These are phyloP conservation scores for Brachionus calyciflorus DNA, from an alignment of 1,140 invertebrate genomes.

Conservation along the genomic window DNA sequence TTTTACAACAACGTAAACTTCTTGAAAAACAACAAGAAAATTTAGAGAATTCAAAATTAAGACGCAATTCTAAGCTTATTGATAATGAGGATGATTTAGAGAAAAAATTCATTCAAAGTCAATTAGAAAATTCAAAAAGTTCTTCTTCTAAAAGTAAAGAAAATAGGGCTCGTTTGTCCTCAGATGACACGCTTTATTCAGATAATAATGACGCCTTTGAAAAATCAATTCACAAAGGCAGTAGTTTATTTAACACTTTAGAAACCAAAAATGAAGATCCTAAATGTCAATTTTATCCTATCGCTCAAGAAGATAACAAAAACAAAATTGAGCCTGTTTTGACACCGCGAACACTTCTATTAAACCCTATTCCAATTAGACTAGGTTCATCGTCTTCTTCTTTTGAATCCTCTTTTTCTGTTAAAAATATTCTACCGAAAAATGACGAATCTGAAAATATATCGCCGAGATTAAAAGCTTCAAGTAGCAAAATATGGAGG, in stretches of 20 bases:
- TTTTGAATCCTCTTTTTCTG: conserved; percentile 27
- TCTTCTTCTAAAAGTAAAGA: neutral
- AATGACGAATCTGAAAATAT: conserved; percentile 13
- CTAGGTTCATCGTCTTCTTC: conserved; percentile 6
- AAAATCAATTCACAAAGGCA: conserved; percentile 18
- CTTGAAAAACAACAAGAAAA: conserved; percentile 22
- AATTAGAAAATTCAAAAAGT: neutral
- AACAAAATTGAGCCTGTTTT: neutral
- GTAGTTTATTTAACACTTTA: neutral
- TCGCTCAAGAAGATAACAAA: neutral
- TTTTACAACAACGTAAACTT: conserved; percentile 18
- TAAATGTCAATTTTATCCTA: conserved; percentile 26
- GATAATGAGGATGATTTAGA: conserved; percentile 1
- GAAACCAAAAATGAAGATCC: conserved; percentile 1
- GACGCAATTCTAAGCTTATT: neutral
- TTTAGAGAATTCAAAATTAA: conserved; percentile 5
- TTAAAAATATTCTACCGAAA: neutral
- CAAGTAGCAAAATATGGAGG: conserved; percentile 6
- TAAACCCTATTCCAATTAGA: conserved; percentile 15
- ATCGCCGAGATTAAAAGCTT: neutral
- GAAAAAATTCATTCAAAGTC: conserved; percentile 32
- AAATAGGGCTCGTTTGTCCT: neutral
- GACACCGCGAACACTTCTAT: neutral
- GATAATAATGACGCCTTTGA: conserved; percentile 14
- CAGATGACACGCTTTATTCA: neutral